Conservation (phyloP, 2,888 invertebrate species). For the Ophioninae sp. region DNA sequence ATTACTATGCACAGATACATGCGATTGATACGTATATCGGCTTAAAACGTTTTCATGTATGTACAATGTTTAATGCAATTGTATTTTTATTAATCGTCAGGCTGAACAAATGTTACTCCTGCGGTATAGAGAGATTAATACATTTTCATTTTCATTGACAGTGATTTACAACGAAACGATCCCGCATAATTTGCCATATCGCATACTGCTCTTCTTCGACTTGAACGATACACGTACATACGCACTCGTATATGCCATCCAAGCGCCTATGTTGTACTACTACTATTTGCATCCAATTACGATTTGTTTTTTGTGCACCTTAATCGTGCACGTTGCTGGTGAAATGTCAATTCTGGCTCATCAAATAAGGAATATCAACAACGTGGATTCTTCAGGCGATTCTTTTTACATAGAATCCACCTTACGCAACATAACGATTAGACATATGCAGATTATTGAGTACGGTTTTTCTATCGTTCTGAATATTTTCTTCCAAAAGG, state of each 20-base stretch:
- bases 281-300: constrained; percentile 53
- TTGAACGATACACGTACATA: constrained; percentile 19
- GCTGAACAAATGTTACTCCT: neutral
- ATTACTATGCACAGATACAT: no score
- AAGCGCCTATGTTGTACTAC: constrained; percentile 57
- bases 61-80: neutral
- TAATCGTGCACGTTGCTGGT: constrained; percentile 63
- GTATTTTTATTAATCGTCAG: neutral
- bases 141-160: constrained; percentile 8
- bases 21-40: neutral
- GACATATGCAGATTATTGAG: neutral
- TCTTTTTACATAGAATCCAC: neutral
- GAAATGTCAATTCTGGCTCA: constrained; percentile 61
- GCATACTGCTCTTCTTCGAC: constrained; percentile 45
- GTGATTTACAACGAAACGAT: constrained; percentile 35
- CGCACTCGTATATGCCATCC: constrained; percentile 45
- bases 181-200: constrained; percentile 28
- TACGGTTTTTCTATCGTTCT: neutral
- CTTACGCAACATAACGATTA: constrained; percentile 15
- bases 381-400: neutral
- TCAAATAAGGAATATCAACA: neutral
- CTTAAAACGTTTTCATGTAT: neutral
- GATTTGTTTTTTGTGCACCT: constrained; percentile 57
- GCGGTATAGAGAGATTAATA: neutral
- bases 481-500: neutral